phyloP scores from a whole-genome alignment of 2,888 invertebrate species.

The Xylophagus ater region DNA sequence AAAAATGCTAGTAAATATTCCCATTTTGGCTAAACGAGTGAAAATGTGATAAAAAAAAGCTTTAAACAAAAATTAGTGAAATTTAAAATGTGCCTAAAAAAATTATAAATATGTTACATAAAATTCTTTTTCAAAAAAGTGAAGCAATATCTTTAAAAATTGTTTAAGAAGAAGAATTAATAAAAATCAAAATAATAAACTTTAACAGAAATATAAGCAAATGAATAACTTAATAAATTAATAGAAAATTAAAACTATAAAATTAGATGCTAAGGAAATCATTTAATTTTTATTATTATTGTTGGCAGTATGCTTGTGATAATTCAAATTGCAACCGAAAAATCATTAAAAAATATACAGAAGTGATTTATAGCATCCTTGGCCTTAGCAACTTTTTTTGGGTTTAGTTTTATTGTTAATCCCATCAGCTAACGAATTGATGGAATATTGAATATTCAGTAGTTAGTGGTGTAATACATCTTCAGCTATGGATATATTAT shows the following conservation, averaged over 20 bases:
- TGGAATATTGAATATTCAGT: slow-evolving; percentile 98
- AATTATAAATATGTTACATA: not conserved
- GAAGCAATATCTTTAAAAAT: no score
- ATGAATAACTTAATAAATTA: not conserved
- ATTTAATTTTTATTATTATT: no score
- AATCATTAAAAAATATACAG: slow-evolving; percentile 89
- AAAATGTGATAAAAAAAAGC: slow-evolving; percentile 1
- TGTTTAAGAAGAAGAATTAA: no score
- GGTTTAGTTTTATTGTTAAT: slow-evolving; percentile 96
- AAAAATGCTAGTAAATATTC: no score
- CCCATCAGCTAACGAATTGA: slow-evolving; percentile 88
- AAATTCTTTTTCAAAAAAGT: not conserved
- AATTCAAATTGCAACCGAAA: slow-evolving; percentile 91
- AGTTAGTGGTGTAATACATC: slow-evolving; percentile 94
- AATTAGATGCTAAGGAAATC: not conserved
- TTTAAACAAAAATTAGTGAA: not conserved
- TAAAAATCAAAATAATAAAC: not conserved
- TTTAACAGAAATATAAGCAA: not conserved
- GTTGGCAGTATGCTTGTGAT: slow-evolving; percentile 96
- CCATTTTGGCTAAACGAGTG: slow-evolving; percentile 8
- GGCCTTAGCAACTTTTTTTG: slow-evolving; percentile 86
- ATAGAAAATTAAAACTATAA: not conserved
- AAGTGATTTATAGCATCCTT: slow-evolving; percentile 97
- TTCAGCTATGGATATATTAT: slow-evolving; percentile 88
- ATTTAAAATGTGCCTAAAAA: not conserved